Base-by-base conservation (phyloP, 2,113 vertebrate species). In the Pyrgilauda ruficollis region DNA sequence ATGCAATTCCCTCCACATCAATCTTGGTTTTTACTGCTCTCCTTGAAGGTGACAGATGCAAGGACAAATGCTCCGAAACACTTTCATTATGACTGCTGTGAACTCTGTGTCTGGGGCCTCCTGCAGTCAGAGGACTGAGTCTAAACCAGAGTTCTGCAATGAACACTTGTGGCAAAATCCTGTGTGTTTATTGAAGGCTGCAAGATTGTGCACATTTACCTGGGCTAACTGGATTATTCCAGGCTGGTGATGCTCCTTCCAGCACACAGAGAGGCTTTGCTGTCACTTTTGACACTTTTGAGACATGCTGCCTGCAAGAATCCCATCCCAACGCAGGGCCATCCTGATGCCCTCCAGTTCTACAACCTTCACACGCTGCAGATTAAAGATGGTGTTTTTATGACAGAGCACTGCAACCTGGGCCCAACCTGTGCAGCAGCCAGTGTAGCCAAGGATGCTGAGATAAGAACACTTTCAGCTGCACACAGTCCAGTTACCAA, bases 401-500 rank as follows among this genome's bases (percentile, higher is more conserved):
- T 50, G 41, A 82, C 18, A 35, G 8, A 56, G 53, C n/a, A 28
- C 8, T 56, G 66, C 47, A 87, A 20, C 33, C 44, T 37, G n/a
- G 28, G 35, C 55, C 47, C 35, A 79, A 2, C 2, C 0, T 39
- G 44, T 37, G 46, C 67, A 26, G 84, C 4, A 3, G 80, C 37
- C 41, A 8, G 50, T 28, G 6, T 0, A 12, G 46, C 44, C 0
- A 0, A 73, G 53, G 62, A 44, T 7, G 30, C 31, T 2, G 31
- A 68, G 72, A 49, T 43, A 28, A 83, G 59, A 69, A 63, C 35
- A 15, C 66, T 23, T 64, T 68, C 63, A 69, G 72, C 4, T 73
- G 50, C 78, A 62, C 33, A 4, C 49, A 17, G 33, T 18, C 24
- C 41, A 15, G 61, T 44, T 23, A 91, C 52, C 49, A 61, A 72